Evolutionary conservation across 2,113 vertebrate genomes (phyloP), one percentile per base, ranked within the genome.

Genomic region (Lanius collurio): DNA sequence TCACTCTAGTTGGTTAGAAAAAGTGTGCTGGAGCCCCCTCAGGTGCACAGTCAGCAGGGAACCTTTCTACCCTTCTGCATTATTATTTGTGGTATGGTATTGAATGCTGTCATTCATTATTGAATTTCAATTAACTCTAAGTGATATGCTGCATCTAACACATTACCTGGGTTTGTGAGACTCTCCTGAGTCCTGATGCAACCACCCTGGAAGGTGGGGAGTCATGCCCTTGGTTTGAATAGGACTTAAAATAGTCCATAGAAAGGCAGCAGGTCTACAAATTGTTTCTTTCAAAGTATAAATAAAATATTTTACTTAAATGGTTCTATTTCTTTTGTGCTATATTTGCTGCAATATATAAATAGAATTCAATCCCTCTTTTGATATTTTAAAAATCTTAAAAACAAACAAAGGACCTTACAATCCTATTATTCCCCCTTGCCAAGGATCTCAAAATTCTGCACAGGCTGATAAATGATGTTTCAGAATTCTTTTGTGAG

Each of bases 141-240:
- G 42, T 44, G 33, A 52, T 21, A 13, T 15, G 9, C 0, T 0
- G 35, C 2, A 1, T 55, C 28, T 50, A 77, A 15, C 39, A 3
- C 1, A 0, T 42, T 33, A 23, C 26, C 33, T 7, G 35, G 22
- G 7, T 56, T 84, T 75, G 47, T 26, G 33, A 53, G 24, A 41
- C 21, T 46, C 53, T 44, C 27, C 42, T 12, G 37, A 64, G 42
- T 24, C 60, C 56, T 41, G 50, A 49, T 44, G 17, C 9, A 75
- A 88, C 65, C 11, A 15, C 22, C 49, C 35, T 91, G 30, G 33
- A 42, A 75, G 22, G 19, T 2, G 20, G 13, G 10, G 20, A 94
- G 37, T 44, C 35, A 12, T 23, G 26, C 8, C 7, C 1, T 24
- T 42, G 16, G 7, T 70, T 55, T 86, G 26, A 76, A 65, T 14